Evolutionary conservation across 1,140 invertebrate species (phyloP).

Genomic region (Scaptomyza hsui): DNA sequence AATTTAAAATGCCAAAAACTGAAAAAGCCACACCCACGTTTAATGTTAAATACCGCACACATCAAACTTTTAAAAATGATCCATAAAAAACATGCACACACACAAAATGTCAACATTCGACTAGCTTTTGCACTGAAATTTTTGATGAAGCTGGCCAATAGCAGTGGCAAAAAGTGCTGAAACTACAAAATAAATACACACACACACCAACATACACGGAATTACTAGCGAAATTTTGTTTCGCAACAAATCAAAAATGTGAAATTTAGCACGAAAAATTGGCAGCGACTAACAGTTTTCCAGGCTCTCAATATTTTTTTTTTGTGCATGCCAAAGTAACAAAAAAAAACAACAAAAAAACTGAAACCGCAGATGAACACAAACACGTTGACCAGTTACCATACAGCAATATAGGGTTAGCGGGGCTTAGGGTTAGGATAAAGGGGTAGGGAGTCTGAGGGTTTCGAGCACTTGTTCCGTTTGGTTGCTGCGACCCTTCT

Average conservation of each 20-base stretch:
- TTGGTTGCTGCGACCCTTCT: constrained; percentile 34
- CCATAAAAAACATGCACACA: constrained; percentile 17
- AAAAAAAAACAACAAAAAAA: constrained; percentile 46
- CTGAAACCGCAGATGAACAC: constrained; percentile 34
- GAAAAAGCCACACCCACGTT: constrained; percentile 16
- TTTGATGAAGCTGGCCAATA: constrained; percentile 60
- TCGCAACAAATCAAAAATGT: constrained; percentile 68
- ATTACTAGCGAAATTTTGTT: constrained; percentile 54
- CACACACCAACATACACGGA: constrained; percentile 21
- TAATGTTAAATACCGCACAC: constrained; percentile 26
- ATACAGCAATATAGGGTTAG: neutral
- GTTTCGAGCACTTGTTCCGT: constrained; percentile 56
- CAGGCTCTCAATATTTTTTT: constrained; percentile 25
- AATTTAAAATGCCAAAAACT: neutral
- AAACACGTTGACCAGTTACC: constrained; percentile 51
- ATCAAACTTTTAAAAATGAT: constrained; percentile 31
- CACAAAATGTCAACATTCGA: constrained; percentile 75
- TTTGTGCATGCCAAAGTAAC: constrained; percentile 20
- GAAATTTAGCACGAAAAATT: constrained; percentile 28
- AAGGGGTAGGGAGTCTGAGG: neutral
- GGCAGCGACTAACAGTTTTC: constrained; percentile 23
- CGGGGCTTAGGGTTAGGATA: neutral
- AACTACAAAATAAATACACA: constrained; percentile 10
- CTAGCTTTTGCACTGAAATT: constrained; percentile 63
- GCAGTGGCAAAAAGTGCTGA: constrained; percentile 43